Evolutionary conservation across 2,888 invertebrate species (phyloP).

Genomic region (Agriopis aurantiaria): DNA sequence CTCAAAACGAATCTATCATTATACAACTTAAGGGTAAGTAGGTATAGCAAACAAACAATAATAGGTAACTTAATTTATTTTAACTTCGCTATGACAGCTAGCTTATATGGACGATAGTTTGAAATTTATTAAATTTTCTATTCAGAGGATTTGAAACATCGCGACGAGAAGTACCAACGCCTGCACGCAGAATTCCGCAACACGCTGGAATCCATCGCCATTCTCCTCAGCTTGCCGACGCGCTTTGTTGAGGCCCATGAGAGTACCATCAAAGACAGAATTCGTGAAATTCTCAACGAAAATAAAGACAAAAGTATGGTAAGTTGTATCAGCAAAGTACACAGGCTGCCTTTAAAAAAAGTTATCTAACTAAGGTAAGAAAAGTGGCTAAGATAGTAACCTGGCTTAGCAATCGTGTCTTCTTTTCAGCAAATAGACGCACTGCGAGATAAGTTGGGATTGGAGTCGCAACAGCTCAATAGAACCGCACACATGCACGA

Average conservation of each 20-base stretch:
- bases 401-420: neutral
- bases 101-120: neutral
- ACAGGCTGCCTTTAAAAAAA: neutral
- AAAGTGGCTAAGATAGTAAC: neutral
- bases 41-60: neutral
- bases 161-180: constrained; percentile 89
- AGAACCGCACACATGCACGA: constrained; percentile 89
- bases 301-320: constrained; percentile 92
- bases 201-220: constrained; percentile 90
- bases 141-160: constrained; percentile 89
- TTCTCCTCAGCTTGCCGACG: constrained; percentile 89
- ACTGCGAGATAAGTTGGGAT: constrained; percentile 91
- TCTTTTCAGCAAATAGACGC: constrained; percentile 89
- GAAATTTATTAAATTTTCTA: constrained; percentile 27
- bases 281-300: constrained; percentile 91
- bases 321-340: constrained; percentile 55
- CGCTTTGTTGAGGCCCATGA: constrained; percentile 93
- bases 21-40: constrained; percentile 84
- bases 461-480: constrained; percentile 90
- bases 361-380: neutral
- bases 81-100: neutral
- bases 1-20: constrained; percentile 89
- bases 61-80: neutral
- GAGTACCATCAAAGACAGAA: constrained; percentile 91
- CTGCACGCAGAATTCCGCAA: constrained; percentile 89